Evolutionary conservation across 92 coral and sea anemone species (phyloP).

Genomic region (Muricea muricata): DNA sequence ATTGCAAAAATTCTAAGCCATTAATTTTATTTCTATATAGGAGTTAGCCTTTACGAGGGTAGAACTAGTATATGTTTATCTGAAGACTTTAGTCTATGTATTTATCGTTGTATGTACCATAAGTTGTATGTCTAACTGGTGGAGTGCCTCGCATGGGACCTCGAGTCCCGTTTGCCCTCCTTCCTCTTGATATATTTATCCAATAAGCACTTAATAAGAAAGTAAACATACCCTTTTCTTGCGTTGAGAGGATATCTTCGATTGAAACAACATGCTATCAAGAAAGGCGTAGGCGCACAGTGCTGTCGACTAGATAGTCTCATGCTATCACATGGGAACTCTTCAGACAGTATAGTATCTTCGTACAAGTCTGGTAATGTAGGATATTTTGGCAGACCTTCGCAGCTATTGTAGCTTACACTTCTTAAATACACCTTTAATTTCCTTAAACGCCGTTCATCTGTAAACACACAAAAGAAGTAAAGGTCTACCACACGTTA

Average conservation of each 20-base stretch:
- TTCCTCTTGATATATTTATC: no score
- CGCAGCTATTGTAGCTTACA: constrained; percentile 90
- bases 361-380: constrained; percentile 83
- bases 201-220: no score
- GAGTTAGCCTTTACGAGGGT: no score
- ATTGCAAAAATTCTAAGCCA: no score
- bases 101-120: no score
- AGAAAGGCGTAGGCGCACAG: constrained; percentile 89
- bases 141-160: no score
- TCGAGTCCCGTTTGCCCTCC: no score
- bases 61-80: no score
- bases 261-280: constrained; percentile 95
- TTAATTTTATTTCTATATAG: no score
- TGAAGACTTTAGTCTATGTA: no score
- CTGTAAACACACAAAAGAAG: constrained; percentile 44
- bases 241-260: constrained; percentile 41
- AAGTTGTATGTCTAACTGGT: no score
- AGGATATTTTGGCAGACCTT: constrained; percentile 72
- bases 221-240: constrained; percentile 19
- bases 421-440: constrained; percentile 91
- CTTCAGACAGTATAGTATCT: constrained; percentile 76
- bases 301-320: constrained; percentile 68
- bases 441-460: constrained; percentile 89
- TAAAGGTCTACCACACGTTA: no score
- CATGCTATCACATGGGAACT: constrained; percentile 82